phyloP scores from a whole-genome alignment of 2,797 vertebrate species.

The Anomalospiza imberbis region DNA sequence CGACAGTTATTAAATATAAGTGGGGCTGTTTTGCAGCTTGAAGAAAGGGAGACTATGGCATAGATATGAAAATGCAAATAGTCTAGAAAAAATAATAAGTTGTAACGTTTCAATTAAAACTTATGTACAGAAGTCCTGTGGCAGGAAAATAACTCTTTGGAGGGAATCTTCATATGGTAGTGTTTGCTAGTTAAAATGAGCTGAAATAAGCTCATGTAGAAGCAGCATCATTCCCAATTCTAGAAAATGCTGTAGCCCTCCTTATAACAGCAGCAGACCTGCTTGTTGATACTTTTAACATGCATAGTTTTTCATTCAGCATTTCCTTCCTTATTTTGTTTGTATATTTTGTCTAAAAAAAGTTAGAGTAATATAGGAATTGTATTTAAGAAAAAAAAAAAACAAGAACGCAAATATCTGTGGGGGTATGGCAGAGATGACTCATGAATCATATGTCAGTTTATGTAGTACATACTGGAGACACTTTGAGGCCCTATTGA shows the following conservation, averaged over 20 bases:
- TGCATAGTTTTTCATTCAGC: not conserved
- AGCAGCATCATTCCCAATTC: not conserved
- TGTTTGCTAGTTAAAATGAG: not conserved
- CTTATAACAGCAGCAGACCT: not conserved
- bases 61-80: not conserved
- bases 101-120: not conserved
- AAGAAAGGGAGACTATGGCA: not conserved
- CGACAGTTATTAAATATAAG: not conserved
- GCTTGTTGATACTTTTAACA: not conserved
- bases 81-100: not conserved
- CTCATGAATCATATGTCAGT: not conserved
- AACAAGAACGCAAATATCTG: accelerated
- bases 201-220: not conserved
- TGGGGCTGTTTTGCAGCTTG: not conserved
- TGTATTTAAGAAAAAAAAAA: not conserved
- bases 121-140: not conserved
- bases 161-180: not conserved
- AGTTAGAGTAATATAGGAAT: not conserved
- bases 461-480: not conserved
- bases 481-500: not conserved
- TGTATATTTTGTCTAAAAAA: not conserved
- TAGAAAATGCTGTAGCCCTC: not conserved
- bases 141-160: not conserved
- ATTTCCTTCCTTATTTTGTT: not conserved
- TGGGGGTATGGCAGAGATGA: not conserved